Evolutionary conservation across 2,113 vertebrate genomes (phyloP).

Genomic region (Cathartes aura): DNA sequence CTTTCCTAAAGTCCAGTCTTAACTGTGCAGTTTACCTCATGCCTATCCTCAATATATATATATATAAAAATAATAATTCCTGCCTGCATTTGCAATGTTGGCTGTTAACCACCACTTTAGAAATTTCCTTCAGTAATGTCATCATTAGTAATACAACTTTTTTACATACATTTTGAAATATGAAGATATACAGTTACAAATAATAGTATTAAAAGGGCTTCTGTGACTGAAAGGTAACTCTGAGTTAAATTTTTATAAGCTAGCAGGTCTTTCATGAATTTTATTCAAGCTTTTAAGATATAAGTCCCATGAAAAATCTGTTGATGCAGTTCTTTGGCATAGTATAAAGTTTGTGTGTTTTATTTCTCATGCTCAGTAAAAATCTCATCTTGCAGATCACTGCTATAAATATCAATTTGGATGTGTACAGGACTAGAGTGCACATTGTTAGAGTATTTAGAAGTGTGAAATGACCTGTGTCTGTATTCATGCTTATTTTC

Average conservation of each 20-base stretch:
- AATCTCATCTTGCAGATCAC: constrained; percentile 27
- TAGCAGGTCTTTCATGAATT: not conserved
- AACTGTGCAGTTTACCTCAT: not conserved
- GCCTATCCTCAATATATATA: not conserved
- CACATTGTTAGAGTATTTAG: not conserved
- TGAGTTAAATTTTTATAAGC: not conserved
- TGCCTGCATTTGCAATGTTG: not conserved
- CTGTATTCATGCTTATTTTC: not conserved
- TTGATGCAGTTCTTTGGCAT: not conserved
- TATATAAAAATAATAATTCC: not conserved
- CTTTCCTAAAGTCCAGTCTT: not conserved
- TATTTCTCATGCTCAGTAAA: constrained; percentile 27
- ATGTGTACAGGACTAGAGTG: not conserved
- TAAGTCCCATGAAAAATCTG: constrained; percentile 10
- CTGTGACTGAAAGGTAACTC: not conserved
- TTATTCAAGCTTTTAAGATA: constrained; percentile 27
- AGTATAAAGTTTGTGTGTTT: not conserved
- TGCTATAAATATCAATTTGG: not conserved
- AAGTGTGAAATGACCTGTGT: not conserved
- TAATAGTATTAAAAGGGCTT: not conserved
- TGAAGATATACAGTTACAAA: not conserved
- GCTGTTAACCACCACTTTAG: not conserved
- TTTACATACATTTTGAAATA: not conserved
- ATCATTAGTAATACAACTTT: not conserved
- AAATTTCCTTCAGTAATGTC: not conserved